Conservation (phyloP, 1,140 invertebrate species). For the Drosophila nannoptera region DNA sequence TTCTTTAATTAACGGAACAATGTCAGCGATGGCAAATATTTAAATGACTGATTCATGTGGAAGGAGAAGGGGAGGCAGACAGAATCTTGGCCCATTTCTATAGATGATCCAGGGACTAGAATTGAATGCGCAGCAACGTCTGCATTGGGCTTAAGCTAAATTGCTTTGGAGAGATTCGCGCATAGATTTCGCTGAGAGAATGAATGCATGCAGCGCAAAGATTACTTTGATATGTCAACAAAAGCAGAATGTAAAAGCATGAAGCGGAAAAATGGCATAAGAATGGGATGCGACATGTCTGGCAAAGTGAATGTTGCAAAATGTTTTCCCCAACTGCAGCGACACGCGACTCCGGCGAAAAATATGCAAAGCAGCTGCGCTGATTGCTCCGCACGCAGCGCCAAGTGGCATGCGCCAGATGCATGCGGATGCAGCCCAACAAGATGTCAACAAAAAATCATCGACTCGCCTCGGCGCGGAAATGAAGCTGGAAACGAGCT, state of each 20-base stretch:
- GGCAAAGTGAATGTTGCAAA: conserved; percentile 39
- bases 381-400: conserved; percentile 55
- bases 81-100: neutral
- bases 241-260: conserved; percentile 65
- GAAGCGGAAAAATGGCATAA: conserved; percentile 49
- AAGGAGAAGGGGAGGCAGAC: neutral
- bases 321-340: conserved; percentile 69
- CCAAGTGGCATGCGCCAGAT: conserved; percentile 22
- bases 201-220: conserved; percentile 52
- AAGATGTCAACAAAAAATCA: conserved; percentile 73
- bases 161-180: neutral
- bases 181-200: conserved; percentile 17
- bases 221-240: conserved; percentile 70
- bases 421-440: conserved; percentile 61
- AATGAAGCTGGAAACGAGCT: conserved; percentile 55
- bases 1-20: conserved; percentile 61
- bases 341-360: conserved; percentile 47
- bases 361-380: conserved; percentile 74
- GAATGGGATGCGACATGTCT: conserved; percentile 41
- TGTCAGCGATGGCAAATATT: neutral
- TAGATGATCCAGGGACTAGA: too few relatives aligned
- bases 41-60: neutral
- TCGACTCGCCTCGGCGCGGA: conserved; percentile 64
- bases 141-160: neutral
- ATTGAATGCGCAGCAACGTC: too few relatives aligned